Percentiles rank a stretch among this genome's conserved stretches.
These are phyloP conservation scores for Resseliella maxima DNA, from an alignment of 2,888 invertebrate species.

Conservation along the genomic window DNA sequence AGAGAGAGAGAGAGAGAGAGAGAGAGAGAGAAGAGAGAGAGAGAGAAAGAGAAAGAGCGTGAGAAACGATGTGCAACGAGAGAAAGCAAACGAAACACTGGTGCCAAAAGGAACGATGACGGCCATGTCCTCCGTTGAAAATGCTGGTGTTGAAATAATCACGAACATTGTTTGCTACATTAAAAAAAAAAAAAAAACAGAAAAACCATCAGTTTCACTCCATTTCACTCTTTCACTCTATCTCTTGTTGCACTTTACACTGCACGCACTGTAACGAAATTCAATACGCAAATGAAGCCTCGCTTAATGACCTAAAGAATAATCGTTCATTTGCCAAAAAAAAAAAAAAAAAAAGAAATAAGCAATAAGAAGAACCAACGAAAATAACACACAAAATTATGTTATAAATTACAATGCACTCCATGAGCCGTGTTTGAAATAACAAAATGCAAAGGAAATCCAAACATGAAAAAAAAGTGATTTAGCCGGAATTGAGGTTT, in stretches of 20 bases:
- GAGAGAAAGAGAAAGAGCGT: too few relatives aligned
- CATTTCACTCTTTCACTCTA: background rate
- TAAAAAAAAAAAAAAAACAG: background rate
- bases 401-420: conserved; percentile 51
- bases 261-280: conserved; percentile 15
- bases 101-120: conserved; percentile 38
- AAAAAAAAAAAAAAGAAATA: too few relatives aligned
- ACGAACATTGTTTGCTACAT: conserved; percentile 45
- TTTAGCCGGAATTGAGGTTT: conserved; percentile 34
- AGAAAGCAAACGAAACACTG: background rate
- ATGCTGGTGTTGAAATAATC: conserved; percentile 47
- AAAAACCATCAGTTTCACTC: background rate
- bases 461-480: background rate
- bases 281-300: conserved; percentile 51
- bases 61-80: too few relatives aligned
- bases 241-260: background rate
- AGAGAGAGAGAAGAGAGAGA: too few relatives aligned
- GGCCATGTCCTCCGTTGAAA: background rate
- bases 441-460: background rate
- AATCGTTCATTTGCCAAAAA: conserved; percentile 49
- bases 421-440: conserved; percentile 20
- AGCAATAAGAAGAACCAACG: too few relatives aligned
- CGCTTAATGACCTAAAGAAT: conserved; percentile 48
- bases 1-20: too few relatives aligned
- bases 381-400: too few relatives aligned